Evolutionary conservation across 2,888 invertebrate species (phyloP).

Genomic region (Anodontia alba): DNA sequence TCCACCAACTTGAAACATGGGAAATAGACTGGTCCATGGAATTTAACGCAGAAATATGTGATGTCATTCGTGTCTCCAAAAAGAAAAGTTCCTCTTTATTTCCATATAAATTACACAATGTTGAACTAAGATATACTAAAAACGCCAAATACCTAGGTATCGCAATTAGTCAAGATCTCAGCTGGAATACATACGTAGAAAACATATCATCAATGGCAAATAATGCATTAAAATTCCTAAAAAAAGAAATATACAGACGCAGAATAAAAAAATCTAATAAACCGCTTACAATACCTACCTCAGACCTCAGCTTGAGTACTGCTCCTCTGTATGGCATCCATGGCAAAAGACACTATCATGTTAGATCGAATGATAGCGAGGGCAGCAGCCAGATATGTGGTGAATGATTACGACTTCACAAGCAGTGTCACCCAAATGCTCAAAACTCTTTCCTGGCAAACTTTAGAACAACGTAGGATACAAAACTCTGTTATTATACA

Average conservation of each 20-base stretch:
- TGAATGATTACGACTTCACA: constrained; percentile 8
- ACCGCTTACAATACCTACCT: constrained; percentile 6
- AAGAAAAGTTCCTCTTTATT: not conserved
- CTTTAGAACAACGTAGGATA: constrained; percentile 6
- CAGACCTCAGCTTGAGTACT: constrained; percentile 23
- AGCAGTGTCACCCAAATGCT: constrained; percentile 27
- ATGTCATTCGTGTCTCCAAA: constrained; percentile 8
- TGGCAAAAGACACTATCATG: constrained; percentile 12
- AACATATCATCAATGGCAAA: not conserved
- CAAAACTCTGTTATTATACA: constrained; percentile 10
- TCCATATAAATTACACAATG: constrained; percentile 18
- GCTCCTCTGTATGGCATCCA: constrained; percentile 22
- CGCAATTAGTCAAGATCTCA: not conserved
- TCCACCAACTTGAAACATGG: constrained; percentile 11
- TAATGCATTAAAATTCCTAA: constrained; percentile 12
- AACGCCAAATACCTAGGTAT: constrained; percentile 19
- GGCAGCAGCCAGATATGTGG: constrained; percentile 29
- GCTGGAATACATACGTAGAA: constrained; percentile 4
- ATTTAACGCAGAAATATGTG: constrained; percentile 27
- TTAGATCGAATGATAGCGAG: constrained; percentile 16
- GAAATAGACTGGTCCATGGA: constrained; percentile 15
- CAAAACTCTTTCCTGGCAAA: not conserved
- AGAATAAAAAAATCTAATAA: constrained; percentile 17
- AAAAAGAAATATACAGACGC: constrained; percentile 15
- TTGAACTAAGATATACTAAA: constrained; percentile 14